These are phyloP conservation scores for mouse (Mus musculus) DNA, from an alignment of 2,113 vertebrate genomes.

Conservation along the genomic window GRCm39 chr5:6160501-6161000, in stretches of 20 bases:
- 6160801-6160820: neutral
- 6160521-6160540: constrained; percentile 55
- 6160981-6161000: neutral
- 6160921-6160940: neutral
- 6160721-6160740: neutral
- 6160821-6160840: neutral
- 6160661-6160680: neutral
- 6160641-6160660: neutral
- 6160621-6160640: neutral
- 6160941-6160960: neutral
- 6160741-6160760: neutral
- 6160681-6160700: neutral
- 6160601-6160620: neutral
- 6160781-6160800: neutral
- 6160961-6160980: neutral
- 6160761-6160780: neutral
- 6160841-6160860: neutral
- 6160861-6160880: neutral
- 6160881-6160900: constrained; percentile 24
- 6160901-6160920: neutral
- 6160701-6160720: neutral
- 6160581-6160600: neutral
- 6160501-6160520: neutral
- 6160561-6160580: constrained; percentile 55
- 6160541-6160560: constrained; percentile 6